phyloP scores from a whole-genome alignment of 2,888 invertebrate species.

The Drosophila hamatofila region DNA sequence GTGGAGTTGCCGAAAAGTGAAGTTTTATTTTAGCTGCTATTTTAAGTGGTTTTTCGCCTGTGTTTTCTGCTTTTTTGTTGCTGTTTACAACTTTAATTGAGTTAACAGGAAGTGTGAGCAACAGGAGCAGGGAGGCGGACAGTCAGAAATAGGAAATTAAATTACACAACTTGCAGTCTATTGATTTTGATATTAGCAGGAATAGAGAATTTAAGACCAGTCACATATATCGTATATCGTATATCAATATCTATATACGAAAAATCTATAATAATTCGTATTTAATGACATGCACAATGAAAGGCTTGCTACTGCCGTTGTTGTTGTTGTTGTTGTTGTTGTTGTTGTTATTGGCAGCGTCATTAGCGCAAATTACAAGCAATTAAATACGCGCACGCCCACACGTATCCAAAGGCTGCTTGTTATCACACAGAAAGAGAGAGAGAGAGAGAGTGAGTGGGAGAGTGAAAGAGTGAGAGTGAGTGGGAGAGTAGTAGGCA shows the following conservation, averaged over 20 bases:
- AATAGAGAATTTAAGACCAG: conserved; percentile 7
- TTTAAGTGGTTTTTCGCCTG: conserved; percentile 63
- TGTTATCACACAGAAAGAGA: conserved; percentile 28
- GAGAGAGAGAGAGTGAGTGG: neutral
- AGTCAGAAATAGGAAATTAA: conserved; percentile 29
- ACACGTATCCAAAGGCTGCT: conserved; percentile 40
- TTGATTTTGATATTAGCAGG: conserved; percentile 55
- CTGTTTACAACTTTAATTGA: conserved; percentile 56
- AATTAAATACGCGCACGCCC: conserved; percentile 64
- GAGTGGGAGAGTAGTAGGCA: neutral
- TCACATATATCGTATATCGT: neutral
- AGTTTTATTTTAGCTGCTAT: conserved; percentile 57
- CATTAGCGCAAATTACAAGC: conserved; percentile 79
- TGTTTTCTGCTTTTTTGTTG: conserved; percentile 24
- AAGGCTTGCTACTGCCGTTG: conserved; percentile 30
- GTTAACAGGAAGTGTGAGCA: conserved; percentile 25
- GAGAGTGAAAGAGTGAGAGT: neutral
- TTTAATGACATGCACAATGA: conserved; percentile 63
- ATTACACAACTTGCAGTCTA: conserved; percentile 44
- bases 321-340: conserved; percentile 34
- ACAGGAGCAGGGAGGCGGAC: neutral
- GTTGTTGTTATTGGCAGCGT: conserved; percentile 61
- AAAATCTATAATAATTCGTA: conserved; percentile 61
- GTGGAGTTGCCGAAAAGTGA: conserved; percentile 42
- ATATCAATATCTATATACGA: conserved; percentile 1